Evolutionary conservation across 2,113 vertebrate genomes (phyloP), one percentile per base, ranked within the genome.

Genomic region (Cariama cristata): DNA sequence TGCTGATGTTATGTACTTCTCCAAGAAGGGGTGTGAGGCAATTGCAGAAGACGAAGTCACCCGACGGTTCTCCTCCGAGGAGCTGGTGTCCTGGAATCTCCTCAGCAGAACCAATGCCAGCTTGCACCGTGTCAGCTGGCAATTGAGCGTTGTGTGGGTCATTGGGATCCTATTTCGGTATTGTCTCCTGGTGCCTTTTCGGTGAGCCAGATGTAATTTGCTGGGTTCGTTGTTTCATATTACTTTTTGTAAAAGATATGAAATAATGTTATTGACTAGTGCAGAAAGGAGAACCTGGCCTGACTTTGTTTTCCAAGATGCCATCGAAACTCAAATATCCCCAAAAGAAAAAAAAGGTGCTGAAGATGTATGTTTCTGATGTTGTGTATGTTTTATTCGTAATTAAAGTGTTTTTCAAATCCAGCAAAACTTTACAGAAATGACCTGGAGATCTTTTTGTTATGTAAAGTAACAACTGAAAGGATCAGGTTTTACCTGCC

Each of bases 41-140:
- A 98, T 99, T 40, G 98, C 98, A 8, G 99, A 99, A 63, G 99
- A 99, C 7, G 98, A 99, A 97, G 99, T 99, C 95, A 99, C 99
- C 4, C 98, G 93, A 77, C 90, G 99, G 33, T 99, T 99, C 97
- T 99, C 99, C 82, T 99, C 99, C 1, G 99, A 99, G 98, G 99
- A 99, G 97, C 98, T 99, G 55, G 97, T 96, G 58, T 99, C 99
- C 75, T 99, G 99, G 99, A 99, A 99, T 91, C 99, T 99, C 32
- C 99, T 99, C 81, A 99, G 99, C 7, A 98, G 99, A 71, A 99
- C 99, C 93, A 99, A 99, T 83, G 96, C 98, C 89, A 99, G 98
- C 98, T 99, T 99, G 93, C 98, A 98, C 53, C 98, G 97, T 88
- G 98, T 99, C 98, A 99, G 99, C 87, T 98, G 98, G 44, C 98